These are phyloP conservation scores for Metridium senile DNA, from an alignment of 92 coral and sea anemone genomes.

Conservation along the genomic window DNA sequence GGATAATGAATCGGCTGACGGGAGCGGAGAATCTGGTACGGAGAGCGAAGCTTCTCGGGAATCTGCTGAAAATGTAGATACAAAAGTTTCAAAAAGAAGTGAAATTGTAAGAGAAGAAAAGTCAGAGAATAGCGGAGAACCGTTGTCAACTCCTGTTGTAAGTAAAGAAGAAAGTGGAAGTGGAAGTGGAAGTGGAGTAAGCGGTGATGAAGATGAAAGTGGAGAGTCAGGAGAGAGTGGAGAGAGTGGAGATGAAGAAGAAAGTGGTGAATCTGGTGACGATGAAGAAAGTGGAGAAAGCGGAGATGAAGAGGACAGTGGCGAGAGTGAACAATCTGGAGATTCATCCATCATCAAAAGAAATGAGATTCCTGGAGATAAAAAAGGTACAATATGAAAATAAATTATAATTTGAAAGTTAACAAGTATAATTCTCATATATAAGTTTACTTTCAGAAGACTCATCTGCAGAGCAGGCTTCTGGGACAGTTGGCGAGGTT, in stretches of 20 bases:
- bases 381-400: conserved; percentile 29
- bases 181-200: conserved; percentile 38
- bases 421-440: too few species aligned
- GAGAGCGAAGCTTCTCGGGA: not conserved
- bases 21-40: not conserved
- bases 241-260: conserved; percentile 44
- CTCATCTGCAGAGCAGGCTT: not conserved
- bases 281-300: conserved; percentile 34
- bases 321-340: conserved; percentile 28
- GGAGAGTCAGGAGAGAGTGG: conserved; percentile 33
- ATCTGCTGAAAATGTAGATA: conserved; percentile 1
- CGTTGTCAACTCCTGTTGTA: not conserved
- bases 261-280: conserved; percentile 61
- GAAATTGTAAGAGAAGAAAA: conserved; percentile 10
- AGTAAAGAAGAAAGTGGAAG: conserved; percentile 9
- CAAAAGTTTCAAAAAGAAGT: not conserved
- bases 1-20: not conserved
- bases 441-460: not conserved
- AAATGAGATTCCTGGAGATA: conserved; percentile 38
- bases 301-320: conserved; percentile 31
- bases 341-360: conserved; percentile 22
- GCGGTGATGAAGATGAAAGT: conserved; percentile 33
- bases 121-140: conserved; percentile 1
- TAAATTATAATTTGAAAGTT: too few species aligned
- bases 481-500: not conserved